Base-by-base conservation (phyloP, 2,113 vertebrate species). In the Podilymbus podiceps region DNA sequence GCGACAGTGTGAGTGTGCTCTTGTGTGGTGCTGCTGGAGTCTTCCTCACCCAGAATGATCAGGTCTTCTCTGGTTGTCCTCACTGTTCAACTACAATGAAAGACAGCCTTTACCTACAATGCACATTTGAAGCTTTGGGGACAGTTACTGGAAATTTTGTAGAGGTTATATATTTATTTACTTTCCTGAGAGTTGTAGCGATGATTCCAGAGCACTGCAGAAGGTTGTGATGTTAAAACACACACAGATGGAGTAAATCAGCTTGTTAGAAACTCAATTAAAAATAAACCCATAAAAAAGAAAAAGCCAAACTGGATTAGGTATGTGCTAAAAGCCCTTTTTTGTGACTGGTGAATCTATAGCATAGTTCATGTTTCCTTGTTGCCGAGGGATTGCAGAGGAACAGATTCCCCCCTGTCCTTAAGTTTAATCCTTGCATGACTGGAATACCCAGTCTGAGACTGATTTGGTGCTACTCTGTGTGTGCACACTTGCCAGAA, bases 271-370 rank as follows among this genome's bases (percentile, higher is more conserved):
- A 94, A 59, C 16, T 58, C 38, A 31, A 12, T 76, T 66, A 46
- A 85, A 79, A 73, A 83, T 28, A 59, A 85, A 53, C 31, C 27
- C 24, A 11, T 46, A 38, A 53, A 84, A 88, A 64, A 66, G 33
- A 47, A 71, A 73, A 76, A n/a, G 15, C 24, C 24, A 33, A 63
- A 72, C n/a, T 16, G 20, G 14, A 77, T 67, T 53, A 94, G 17
- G 6, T 44, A 59, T 50, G 12, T 80, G n/a, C 85, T 93, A 82
- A 93, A 95, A 96, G 93, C 90, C 95, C 94, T 97, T 97, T 97
- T 91, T 76, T 38, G 19, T 63, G 33, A 49, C 35, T 62, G 50
- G 21, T 74, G 56, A 91, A 69, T 89, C 31, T 79, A 14, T 53
- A 84, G 38, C 8, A 0, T 77, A 72, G 85, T 42, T 83, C 33